Evolutionary conservation across 2,888 invertebrate genomes (phyloP).

Genomic region (Yponomeuta malinellus): DNA sequence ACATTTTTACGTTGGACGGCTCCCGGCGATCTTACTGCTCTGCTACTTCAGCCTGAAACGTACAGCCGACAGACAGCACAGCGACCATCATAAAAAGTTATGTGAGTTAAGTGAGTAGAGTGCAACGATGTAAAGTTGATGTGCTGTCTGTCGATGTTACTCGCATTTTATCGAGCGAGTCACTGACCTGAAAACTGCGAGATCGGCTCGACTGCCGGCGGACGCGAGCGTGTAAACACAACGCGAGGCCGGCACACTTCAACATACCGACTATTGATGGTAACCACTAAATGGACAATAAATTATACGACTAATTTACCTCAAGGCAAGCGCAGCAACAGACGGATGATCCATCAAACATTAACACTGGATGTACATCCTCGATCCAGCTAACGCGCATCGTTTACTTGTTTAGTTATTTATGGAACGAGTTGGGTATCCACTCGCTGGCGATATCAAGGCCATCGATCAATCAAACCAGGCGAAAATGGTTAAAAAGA

Average conservation of each 20-base stretch:
- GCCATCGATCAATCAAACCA: neutral
- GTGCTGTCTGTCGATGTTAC: neutral
- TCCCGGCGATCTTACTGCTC: too few relatives aligned
- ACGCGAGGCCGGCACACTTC: neutral
- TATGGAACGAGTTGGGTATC: neutral
- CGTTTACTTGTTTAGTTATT: constrained; percentile 1
- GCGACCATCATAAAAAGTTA: too few relatives aligned
- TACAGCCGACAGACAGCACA: too few relatives aligned
- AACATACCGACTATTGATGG: neutral
- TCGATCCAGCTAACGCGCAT: neutral
- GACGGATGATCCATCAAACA: constrained; percentile 9
- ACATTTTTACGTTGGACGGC: too few relatives aligned
- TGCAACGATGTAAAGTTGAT: neutral
- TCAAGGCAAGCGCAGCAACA: neutral
- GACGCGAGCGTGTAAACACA: neutral
- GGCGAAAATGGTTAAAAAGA: neutral
- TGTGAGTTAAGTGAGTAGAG: neutral
- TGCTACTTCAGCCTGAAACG: too few relatives aligned
- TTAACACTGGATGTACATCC: neutral
- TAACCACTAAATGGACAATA: neutral
- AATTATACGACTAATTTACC: neutral
- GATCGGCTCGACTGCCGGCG: neutral
- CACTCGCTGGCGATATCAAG: neutral
- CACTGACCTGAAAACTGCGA: neutral
- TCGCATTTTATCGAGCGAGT: neutral